phyloP scores from a whole-genome alignment of 2,113 vertebrate species.

The Labeo catla region DNA sequence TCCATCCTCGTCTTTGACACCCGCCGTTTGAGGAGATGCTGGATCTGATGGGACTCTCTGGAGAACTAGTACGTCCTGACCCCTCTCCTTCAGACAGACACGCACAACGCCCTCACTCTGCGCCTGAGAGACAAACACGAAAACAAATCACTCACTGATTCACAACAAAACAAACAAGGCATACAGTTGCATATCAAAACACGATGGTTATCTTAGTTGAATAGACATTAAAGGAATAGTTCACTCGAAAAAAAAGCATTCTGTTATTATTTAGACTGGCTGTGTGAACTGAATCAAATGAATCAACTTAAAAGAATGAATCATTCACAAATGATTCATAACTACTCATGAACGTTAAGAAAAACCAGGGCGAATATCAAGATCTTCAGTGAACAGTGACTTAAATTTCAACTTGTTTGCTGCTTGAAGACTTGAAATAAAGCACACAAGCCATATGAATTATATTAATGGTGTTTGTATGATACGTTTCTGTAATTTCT shows the following conservation, averaged over 20 bases:
- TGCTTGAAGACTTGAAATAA: too few species aligned
- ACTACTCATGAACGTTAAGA: neutral
- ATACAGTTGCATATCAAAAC: neutral
- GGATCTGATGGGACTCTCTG: conserved; percentile 85
- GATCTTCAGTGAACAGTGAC: too few species aligned
- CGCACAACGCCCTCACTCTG: conserved; percentile 81
- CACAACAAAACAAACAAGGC: neutral
- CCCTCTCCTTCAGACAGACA: conserved; percentile 85
- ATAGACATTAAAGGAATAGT: too few species aligned
- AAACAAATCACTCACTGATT: neutral
- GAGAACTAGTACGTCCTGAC: conserved; percentile 88
- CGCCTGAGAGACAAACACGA: conserved; percentile 47
- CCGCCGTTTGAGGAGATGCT: conserved; percentile 80
- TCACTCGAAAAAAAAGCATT: too few species aligned
- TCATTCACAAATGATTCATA: neutral
- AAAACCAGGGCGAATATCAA: too few species aligned
- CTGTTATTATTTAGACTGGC: neutral
- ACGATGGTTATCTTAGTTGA: neutral
- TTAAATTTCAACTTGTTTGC: too few species aligned
- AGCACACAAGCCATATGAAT: too few species aligned
- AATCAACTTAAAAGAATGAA: neutral
- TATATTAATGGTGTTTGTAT: too few species aligned
- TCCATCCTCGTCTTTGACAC: conserved; percentile 74
- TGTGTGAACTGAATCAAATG: neutral
- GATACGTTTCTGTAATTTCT: too few species aligned